Base-by-base conservation (phyloP, 2,113 vertebrate genomes). In the Acrocephalus arundinaceus region DNA sequence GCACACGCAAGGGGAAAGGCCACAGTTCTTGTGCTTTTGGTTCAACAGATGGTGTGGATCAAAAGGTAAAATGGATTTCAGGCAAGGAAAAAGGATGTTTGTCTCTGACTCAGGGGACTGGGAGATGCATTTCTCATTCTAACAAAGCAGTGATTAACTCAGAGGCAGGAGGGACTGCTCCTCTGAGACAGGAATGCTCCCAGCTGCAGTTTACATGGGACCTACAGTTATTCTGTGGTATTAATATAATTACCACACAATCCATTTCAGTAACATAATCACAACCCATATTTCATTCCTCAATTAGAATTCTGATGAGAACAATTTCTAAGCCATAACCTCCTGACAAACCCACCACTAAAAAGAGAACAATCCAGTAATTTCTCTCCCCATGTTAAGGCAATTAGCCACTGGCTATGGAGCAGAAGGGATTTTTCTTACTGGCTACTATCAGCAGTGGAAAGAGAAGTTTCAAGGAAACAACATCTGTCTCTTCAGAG, bases 181-280 rank as follows among this genome's bases (percentile, higher is more conserved):
- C 92, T 83, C 45, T 7, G 93, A 84, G 90, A 51, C 68, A 39
- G 85, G 63, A 74, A 63, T 7, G 23, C 57, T 92, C 94, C 75
- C 7, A 2, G 3, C 75, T 77, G 76, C 63, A 58, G 79, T 76
- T 92, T 90, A 67, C 79, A n/a, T 2, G 43, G 70, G 85, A 86
- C 77, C 90, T 66, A 14, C 72, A 63, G 55, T 70, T 90, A 93
- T 91, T 93, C 94, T 87, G 59, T 80, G 88, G 77, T 79, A 95
- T 97, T 96, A 95, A 94, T 95, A 79, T 93, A 94, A 96, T 96
- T 93, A 93, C 90, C 71, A 92, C 83, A 86, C 91, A 95, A 93
- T 97, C 93, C 63, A 86, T 97, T 94, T 86, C 93, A 85, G 76
- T 95, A 97, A 93, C 71, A 71, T 89, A 89, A 95, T 94, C 93